These are phyloP conservation scores for Agonopterix alstromeriana DNA, from an alignment of 2,888 invertebrate genomes.

Conservation along the genomic window DNA sequence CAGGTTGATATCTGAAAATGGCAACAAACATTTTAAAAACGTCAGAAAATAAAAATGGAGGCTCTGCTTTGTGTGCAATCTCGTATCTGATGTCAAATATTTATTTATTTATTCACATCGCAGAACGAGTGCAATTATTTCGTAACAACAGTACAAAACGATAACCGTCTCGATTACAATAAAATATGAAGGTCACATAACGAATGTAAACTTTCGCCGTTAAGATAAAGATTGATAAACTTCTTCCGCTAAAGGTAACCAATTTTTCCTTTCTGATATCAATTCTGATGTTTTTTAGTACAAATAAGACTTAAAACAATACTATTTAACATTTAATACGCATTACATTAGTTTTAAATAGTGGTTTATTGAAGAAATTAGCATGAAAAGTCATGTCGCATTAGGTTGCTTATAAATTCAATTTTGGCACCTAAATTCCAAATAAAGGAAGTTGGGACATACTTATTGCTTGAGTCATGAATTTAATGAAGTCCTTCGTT, in stretches of 20 bases:
- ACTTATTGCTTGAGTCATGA: conserved; percentile 42
- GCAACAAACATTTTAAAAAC: not conserved
- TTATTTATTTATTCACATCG: conserved; percentile 13
- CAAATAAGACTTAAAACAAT: not conserved
- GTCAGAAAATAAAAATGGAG: conserved; percentile 27
- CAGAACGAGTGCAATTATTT: conserved; percentile 14
- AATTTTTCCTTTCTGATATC: conserved; percentile 3
- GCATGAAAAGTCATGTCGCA: too few relatives aligned
- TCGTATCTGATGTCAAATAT: conserved; percentile 21
- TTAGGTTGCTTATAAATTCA: too few relatives aligned
- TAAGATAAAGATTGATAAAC: conserved; percentile 18
- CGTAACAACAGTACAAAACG: conserved; percentile 13
- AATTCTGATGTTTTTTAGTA: not conserved
- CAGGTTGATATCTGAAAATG: too few relatives aligned
- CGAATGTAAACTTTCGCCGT: conserved; percentile 9
- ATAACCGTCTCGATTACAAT: conserved; percentile 10
- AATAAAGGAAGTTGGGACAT: conserved; percentile 26
- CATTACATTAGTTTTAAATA: not conserved
- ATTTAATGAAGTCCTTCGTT: conserved; percentile 23
- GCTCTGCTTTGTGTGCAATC: conserved; percentile 25
- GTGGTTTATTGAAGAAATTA: too few relatives aligned
- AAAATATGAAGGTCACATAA: conserved; percentile 23
- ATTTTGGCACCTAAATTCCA: too few relatives aligned
- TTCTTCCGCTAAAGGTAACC: conserved; percentile 11
- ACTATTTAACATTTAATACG: not conserved